These are phyloP conservation scores for Panthera leo DNA, from an alignment of 2,113 vertebrate genomes.

Conservation along the genomic window DNA sequence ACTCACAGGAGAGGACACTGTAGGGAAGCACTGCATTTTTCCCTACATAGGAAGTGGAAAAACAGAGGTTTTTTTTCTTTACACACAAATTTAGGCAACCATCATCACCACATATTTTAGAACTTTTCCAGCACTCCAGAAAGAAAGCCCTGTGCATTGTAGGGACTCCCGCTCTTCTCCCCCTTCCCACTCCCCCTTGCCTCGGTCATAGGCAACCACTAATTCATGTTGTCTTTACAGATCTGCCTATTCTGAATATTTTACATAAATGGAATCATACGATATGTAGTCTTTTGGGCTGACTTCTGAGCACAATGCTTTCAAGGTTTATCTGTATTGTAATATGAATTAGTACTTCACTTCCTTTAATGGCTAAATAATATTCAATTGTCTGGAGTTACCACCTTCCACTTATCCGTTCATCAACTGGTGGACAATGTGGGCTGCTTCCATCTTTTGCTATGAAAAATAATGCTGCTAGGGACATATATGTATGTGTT, in stretches of 20 bases:
- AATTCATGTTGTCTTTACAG: no score
- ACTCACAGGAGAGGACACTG: not conserved
- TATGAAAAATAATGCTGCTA: not conserved
- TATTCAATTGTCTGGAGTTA: not conserved
- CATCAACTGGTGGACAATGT: not conserved
- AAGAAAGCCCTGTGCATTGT: no score
- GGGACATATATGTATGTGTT: not conserved
- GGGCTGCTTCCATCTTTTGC: not conserved
- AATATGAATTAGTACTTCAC: not conserved
- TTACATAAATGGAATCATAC: not conserved
- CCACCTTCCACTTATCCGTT: not conserved
- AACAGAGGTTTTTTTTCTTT: not conserved
- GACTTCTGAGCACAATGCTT: not conserved
- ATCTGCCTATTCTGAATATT: not conserved
- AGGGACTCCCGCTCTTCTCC: not conserved
- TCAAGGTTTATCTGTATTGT: not conserved
- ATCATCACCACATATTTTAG: not conserved
- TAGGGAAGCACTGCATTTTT: not conserved
- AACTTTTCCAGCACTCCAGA: no score
- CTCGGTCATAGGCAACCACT: not conserved
- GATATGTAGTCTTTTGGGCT: not conserved
- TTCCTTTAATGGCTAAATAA: not conserved
- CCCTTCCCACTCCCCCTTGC: not conserved
- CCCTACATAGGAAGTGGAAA: not conserved
- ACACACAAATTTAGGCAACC: not conserved